Conservation (phyloP, 2,888 invertebrate species). For the Dolichopus griseipennis region DNA sequence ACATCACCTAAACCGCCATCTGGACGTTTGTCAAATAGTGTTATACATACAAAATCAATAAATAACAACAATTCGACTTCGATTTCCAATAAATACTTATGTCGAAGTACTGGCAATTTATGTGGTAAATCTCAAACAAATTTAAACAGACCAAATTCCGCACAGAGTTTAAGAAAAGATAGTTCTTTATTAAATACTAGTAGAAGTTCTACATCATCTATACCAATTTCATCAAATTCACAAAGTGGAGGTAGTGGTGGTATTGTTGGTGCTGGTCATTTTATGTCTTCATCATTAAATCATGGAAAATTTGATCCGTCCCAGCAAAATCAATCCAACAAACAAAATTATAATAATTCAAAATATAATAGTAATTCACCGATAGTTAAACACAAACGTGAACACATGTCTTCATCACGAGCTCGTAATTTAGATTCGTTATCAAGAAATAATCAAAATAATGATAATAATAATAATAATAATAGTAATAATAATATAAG, state of each 20-base stretch:
- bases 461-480: slow-evolving; percentile 20
- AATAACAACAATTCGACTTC: slow-evolving; percentile 27
- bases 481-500: slow-evolving; percentile 17
- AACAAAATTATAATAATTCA: slow-evolving; percentile 22
- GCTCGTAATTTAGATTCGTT: slow-evolving; percentile 48
- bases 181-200: slow-evolving; percentile 31
- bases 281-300: slow-evolving; percentile 10
- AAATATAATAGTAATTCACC: slow-evolving; percentile 37
- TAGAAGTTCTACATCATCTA: slow-evolving; percentile 40
- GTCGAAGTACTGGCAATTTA: slow-evolving; percentile 41
- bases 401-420: slow-evolving; percentile 46
- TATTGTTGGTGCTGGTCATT: neutral
- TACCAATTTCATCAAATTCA: slow-evolving; percentile 37
- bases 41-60: slow-evolving; percentile 1
- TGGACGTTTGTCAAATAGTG: slow-evolving; percentile 31
- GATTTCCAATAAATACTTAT: slow-evolving; percentile 38
- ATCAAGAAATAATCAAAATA: slow-evolving; percentile 37
- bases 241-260: slow-evolving; percentile 25
- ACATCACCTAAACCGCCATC: slow-evolving; percentile 56
- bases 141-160: slow-evolving; percentile 48
- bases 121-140: slow-evolving; percentile 31
- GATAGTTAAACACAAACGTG: slow-evolving; percentile 42
- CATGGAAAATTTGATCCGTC: slow-evolving; percentile 21
- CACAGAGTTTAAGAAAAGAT: slow-evolving; percentile 44
- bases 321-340: slow-evolving; percentile 23